These are phyloP conservation scores for Chrysolina haemoptera DNA, from an alignment of 2,888 invertebrate species.

Conservation along the genomic window DNA sequence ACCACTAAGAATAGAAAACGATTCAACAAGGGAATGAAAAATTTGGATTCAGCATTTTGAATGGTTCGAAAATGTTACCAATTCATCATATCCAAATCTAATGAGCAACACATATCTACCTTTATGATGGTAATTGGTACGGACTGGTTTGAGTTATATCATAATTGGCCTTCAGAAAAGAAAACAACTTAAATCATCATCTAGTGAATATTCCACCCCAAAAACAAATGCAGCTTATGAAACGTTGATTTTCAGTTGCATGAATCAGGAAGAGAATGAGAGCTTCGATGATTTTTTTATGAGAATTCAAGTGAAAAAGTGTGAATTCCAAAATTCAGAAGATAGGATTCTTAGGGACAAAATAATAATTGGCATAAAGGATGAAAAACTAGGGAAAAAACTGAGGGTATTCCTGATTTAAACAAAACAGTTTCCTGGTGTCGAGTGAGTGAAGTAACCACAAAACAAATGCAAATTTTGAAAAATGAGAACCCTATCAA, in stretches of 20 bases:
- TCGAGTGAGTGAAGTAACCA: too few species aligned
- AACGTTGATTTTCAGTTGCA: background rate
- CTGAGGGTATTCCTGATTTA: too few species aligned
- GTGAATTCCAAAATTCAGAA: background rate
- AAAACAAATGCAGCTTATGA: background rate
- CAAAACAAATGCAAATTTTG: too few species aligned
- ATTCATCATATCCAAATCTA: too few species aligned
- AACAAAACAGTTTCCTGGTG: too few species aligned
- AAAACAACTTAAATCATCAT: too few species aligned
- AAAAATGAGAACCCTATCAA: too few species aligned
- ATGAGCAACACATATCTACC: background rate
- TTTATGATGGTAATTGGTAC: background rate
- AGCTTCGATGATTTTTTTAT: background rate
- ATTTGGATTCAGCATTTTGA: too few species aligned
- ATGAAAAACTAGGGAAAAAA: too few species aligned
- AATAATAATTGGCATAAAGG: background rate
- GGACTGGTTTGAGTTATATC: background rate
- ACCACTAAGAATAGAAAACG: background rate
- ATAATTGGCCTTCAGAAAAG: too few species aligned
- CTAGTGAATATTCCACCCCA: background rate
- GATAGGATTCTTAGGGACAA: background rate
- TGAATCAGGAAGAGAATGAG: background rate
- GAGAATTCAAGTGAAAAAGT: background rate
- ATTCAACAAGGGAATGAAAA: too few species aligned
- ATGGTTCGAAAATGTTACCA: too few species aligned